Conservation (phyloP, 2,113 vertebrate genomes). For the Hydropotes inermis region DNA sequence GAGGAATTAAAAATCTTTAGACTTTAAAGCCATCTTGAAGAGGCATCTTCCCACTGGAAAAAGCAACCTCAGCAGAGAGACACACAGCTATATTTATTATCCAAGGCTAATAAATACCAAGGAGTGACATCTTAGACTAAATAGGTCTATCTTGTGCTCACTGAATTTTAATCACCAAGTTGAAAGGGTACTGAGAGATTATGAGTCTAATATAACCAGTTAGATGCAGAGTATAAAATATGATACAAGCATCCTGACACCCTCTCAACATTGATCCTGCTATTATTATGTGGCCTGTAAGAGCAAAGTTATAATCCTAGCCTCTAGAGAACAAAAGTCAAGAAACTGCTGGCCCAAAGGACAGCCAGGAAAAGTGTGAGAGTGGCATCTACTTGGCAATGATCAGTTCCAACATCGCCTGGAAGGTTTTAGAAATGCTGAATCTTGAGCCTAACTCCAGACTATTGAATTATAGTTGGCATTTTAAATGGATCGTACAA, state of each 20-base stretch:
- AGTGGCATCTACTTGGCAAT: background rate
- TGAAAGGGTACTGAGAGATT: background rate
- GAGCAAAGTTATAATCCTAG: background rate
- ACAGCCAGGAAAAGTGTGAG: background rate
- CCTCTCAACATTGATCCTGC: background rate
- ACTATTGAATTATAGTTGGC: background rate
- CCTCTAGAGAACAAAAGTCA: background rate
- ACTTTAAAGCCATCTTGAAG: background rate
- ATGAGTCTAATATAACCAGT: background rate
- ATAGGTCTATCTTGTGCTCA: background rate
- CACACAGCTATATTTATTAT: slow-evolving; percentile 11
- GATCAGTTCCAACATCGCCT: background rate
- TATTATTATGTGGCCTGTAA: background rate
- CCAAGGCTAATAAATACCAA: slow-evolving; percentile 6
- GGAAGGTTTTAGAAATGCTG: background rate
- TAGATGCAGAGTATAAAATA: background rate
- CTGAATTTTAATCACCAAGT: background rate
- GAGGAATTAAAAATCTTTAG: background rate
- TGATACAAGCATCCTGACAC: background rate
- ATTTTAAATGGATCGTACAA: background rate
- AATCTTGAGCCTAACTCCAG: background rate
- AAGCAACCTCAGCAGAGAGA: background rate
- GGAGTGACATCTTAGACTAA: background rate
- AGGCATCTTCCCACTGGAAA: background rate
- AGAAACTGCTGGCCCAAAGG: background rate